These are phyloP conservation scores for Myocastor coypus DNA, from an alignment of 2,113 vertebrate genomes.

Conservation along the genomic window DNA sequence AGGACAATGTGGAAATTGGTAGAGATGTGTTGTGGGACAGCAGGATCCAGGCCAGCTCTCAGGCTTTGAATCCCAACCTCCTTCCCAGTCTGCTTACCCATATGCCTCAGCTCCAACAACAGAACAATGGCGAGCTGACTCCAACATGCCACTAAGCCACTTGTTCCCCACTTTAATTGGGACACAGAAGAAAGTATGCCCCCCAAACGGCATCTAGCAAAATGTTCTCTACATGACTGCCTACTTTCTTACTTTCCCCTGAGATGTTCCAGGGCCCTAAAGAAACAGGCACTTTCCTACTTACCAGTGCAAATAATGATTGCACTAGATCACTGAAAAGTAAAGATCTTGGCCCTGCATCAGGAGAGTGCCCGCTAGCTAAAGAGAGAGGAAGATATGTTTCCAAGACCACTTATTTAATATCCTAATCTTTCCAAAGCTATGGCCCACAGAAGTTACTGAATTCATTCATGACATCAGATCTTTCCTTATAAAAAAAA, in stretches of 20 bases:
- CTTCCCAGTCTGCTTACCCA: not conserved
- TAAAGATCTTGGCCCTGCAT: not conserved
- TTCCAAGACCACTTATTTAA: constrained; percentile 40
- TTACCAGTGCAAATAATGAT: not conserved
- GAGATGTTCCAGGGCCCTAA: not conserved
- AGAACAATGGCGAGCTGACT: not conserved
- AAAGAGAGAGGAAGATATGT: constrained; percentile 1
- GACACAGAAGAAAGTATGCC: not conserved
- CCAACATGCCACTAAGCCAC: not conserved
- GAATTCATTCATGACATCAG: not conserved
- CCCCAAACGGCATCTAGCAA: not conserved
- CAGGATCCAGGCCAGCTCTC: not conserved
- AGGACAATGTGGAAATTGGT: not conserved
- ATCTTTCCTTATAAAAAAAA: not conserved
- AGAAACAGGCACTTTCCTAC: not conserved
- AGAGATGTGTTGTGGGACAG: not conserved
- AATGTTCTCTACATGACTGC: not conserved
- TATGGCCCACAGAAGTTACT: not conserved
- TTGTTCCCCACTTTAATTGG: not conserved
- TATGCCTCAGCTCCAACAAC: not conserved
- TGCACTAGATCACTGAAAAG: not conserved
- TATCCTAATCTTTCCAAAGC: constrained; percentile 25
- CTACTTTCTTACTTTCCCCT: not conserved
- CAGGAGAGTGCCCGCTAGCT: not conserved
- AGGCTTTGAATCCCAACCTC: not conserved